phyloP scores from a whole-genome alignment of 2,113 vertebrate species.

The Caracal caracal region DNA sequence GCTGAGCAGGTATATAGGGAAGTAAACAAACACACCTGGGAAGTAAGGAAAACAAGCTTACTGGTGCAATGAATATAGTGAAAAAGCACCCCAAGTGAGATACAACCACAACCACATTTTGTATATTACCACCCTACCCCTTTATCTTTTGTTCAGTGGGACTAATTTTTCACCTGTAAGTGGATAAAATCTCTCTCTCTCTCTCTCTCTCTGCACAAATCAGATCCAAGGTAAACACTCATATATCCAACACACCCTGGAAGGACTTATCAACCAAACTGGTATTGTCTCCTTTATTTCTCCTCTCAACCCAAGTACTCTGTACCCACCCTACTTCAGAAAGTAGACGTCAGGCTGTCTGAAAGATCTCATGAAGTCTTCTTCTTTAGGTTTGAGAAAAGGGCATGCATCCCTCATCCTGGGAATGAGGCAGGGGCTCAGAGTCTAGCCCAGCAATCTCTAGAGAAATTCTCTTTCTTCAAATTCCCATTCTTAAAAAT shows the following conservation, averaged over 20 bases:
- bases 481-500: background rate
- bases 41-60: background rate
- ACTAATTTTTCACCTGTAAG: background rate
- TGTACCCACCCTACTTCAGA: too few species aligned
- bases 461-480: background rate
- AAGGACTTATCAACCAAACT: background rate
- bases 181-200: background rate
- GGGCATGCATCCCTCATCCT: background rate
- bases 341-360: background rate
- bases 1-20: background rate
- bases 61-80: background rate
- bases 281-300: background rate
- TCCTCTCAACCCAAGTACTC: background rate
- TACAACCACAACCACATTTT: background rate
- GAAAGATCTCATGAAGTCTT: background rate
- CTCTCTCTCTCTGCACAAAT: background rate
- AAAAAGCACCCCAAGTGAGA: background rate
- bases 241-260: background rate
- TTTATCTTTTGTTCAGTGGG: background rate
- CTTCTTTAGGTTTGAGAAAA: background rate
- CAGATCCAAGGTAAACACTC: background rate
- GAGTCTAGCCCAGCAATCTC: background rate
- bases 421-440: accelerated
- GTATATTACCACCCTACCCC: background rate
- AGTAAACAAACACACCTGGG: background rate